Conservation (phyloP, 2,888 invertebrate genomes). For the Tenodera sinensis region DNA sequence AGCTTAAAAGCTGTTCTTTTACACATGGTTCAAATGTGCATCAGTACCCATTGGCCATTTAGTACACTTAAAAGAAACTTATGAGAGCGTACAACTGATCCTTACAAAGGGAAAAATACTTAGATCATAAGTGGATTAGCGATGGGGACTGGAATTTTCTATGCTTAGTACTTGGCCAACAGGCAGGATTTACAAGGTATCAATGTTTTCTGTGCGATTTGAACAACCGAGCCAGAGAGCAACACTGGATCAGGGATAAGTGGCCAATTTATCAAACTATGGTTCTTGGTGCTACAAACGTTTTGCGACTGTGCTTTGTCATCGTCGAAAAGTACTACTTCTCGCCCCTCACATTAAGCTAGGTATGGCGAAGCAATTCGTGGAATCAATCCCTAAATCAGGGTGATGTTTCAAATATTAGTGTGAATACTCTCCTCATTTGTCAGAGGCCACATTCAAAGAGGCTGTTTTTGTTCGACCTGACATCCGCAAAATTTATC, state of each 20-base stretch:
- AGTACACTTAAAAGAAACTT: background rate
- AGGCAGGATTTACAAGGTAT: background rate
- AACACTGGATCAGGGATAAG: background rate
- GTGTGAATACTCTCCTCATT: background rate
- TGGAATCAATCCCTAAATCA: background rate
- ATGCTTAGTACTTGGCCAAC: background rate
- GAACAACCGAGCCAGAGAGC: background rate
- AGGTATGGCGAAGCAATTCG: background rate
- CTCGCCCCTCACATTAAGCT: no score
- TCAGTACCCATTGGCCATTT: background rate
- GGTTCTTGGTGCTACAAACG: background rate
- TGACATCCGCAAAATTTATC: background rate
- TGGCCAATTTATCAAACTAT: background rate
- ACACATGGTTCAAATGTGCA: conserved; percentile 1
- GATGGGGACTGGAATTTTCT: background rate
- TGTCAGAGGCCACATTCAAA: no score
- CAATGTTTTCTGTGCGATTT: background rate
- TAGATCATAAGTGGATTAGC: background rate
- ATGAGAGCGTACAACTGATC: background rate
- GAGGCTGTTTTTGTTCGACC: background rate
- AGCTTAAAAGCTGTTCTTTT: conserved; percentile 7
- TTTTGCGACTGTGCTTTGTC: background rate
- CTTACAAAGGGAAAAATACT: background rate
- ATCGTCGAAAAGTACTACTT: background rate
- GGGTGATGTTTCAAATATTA: background rate